A percentile compares a stretch with the other conserved stretches of the same genome.
Conservation (phyloP, 1,140 invertebrate genomes). For the Sipha flava region DNA sequence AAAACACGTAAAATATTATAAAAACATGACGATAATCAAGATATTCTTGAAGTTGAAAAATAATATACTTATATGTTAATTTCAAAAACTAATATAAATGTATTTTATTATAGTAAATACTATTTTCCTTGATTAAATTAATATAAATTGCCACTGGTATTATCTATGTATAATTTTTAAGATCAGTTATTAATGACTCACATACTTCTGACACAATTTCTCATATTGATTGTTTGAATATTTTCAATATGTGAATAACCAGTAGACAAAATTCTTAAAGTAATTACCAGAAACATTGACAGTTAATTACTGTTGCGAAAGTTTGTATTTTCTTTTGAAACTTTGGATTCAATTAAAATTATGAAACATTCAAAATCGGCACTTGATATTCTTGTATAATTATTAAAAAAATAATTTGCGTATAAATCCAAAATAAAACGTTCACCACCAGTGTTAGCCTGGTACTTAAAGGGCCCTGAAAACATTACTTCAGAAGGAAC, state of each 20-base stretch:
- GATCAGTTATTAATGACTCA: constrained; percentile 34
- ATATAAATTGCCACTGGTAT: no score
- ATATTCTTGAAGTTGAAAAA: no score
- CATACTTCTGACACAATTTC: constrained; percentile 37
- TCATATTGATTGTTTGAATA: constrained; percentile 34
- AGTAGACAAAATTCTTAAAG: constrained; percentile 39
- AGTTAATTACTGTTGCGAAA: constrained; percentile 38
- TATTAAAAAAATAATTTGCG: not conserved
- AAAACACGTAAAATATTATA: no score
- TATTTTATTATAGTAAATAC: no score
- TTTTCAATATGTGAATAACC: constrained; percentile 39
- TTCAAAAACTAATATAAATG: no score
- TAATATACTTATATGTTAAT: no score
- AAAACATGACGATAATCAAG: no score
- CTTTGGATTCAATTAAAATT: constrained; percentile 35
- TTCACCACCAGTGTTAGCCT: not conserved
- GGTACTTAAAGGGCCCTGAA: no score
- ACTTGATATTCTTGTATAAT: constrained; percentile 26
- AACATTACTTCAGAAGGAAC: no score
- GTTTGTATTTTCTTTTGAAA: constrained; percentile 39
- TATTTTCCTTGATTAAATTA: no score
- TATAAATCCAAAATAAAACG: not conserved
- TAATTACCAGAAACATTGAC: constrained; percentile 37
- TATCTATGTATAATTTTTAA: not conserved
- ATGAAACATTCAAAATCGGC: not conserved